Base-by-base conservation (phyloP, 2,113 vertebrate genomes). In the Ginglymostoma cirratum region DNA sequence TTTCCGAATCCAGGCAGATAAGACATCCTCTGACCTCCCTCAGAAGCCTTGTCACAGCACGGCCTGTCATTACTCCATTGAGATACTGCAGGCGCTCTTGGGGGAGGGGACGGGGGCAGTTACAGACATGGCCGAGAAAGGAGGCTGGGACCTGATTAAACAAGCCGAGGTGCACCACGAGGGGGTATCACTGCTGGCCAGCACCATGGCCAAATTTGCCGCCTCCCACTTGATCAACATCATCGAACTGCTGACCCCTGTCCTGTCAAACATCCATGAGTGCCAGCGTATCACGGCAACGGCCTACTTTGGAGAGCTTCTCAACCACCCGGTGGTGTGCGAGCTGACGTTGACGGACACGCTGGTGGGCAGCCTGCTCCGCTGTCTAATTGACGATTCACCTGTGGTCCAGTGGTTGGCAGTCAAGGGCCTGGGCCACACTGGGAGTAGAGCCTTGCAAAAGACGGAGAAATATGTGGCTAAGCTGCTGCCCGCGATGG, bases 331-430 rank as follows among this genome's bases (percentile, higher is more conserved):
- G 0, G 23, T 76, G 24, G 69, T 34, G 24, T 95, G 42, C 1
- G 69, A 95, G 5, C 42, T 95, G 42, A 12, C 34, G 45, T 24
- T 95, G 23, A 95, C 67, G 0, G 94, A 95, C 3, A 95, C 94
- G 5, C 69, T 95, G 0, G 69, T 95, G 45, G 69, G 67, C 27
- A 52, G 23, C 67, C 3, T 95, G 94, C 94, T 95, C 1, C 67
- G 94, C 0, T 95, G 94, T 24, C 19, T 95, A 3, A 61, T 95
- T 4, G 94, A 95, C 14, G 42, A 24, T 24, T 95, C 94, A 2
- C 38, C 69, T 24, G 42, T 34, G 27, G 94, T 95, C 67, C 94
- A 72, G 94, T 95, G 94, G 94, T 27, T 95, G 67, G 67, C 94
- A 7, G 23, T 95, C 24, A 95, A 72, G 3, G 94, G 94, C 42